Evolutionary conservation across 2,113 vertebrate genomes (phyloP).

Genomic region (Catharus minimus): DNA sequence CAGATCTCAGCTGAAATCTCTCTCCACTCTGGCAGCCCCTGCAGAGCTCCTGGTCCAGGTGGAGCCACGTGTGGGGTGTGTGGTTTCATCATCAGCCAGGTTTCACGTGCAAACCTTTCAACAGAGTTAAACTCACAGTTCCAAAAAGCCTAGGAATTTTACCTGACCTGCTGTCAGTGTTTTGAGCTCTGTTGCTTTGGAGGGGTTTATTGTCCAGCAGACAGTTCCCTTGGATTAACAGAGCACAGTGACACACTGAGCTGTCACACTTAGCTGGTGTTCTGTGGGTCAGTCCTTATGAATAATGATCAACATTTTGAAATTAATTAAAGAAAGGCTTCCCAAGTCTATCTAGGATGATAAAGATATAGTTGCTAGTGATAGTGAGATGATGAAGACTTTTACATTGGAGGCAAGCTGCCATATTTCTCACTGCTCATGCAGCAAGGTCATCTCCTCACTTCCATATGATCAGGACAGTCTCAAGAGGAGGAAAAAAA

Average conservation of each 20-base stretch:
- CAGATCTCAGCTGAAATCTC: conserved; percentile 14
- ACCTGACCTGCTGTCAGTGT: background rate
- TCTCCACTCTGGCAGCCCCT: background rate
- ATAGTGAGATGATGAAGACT: background rate
- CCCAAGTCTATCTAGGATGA: background rate
- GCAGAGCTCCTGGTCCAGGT: background rate
- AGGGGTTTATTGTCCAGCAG: background rate
- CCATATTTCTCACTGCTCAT: background rate
- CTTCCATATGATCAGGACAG: background rate
- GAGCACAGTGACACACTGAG: background rate
- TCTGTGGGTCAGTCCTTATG: background rate
- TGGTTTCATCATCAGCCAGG: background rate
- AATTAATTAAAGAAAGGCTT: background rate
- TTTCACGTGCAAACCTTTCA: conserved; percentile 1
- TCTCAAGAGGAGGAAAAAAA: background rate
- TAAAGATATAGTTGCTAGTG: background rate
- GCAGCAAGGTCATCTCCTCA: background rate
- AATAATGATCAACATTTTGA: background rate
- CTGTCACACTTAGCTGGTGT: background rate
- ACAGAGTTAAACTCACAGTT: background rate
- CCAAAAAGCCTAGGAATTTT: background rate
- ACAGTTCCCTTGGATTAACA: background rate
- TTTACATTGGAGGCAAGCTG: background rate
- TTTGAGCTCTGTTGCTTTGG: background rate
- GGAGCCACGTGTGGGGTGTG: background rate